Evolutionary conservation across 2,888 invertebrate species (phyloP).

Genomic region (Entomobrya multifasciata): DNA sequence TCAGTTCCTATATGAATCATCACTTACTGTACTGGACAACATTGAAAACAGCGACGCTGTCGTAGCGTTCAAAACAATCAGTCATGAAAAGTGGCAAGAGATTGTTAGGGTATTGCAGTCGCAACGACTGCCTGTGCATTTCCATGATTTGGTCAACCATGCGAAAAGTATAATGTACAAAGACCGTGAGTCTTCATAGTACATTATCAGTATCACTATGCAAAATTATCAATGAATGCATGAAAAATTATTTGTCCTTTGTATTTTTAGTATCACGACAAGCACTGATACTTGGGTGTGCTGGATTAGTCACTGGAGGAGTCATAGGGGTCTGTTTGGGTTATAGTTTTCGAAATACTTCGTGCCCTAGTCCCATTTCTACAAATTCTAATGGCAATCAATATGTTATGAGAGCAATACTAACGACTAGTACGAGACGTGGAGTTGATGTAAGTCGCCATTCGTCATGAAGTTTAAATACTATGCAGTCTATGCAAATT

Average conservation of each 20-base stretch:
- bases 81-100: conserved; percentile 67
- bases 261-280: conserved; percentile 75
- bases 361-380: conserved; percentile 76
- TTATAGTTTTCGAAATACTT: conserved; percentile 68
- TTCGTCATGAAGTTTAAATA: no score
- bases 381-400: conserved; percentile 74
- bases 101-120: conserved; percentile 66
- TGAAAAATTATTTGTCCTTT: background rate
- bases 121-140: conserved; percentile 67
- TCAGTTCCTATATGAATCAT: conserved; percentile 64
- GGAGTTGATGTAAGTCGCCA: conserved; percentile 81
- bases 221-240: background rate
- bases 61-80: conserved; percentile 44
- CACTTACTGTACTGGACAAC: conserved; percentile 64
- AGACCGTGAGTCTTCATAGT: conserved; percentile 65
- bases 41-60: conserved; percentile 69
- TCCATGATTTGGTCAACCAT: conserved; percentile 59
- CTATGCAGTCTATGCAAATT: no score
- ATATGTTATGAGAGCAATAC: conserved; percentile 82
- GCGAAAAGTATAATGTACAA: conserved; percentile 64
- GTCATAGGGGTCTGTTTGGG: conserved; percentile 81
- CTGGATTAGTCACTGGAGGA: conserved; percentile 81
- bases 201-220: no score
- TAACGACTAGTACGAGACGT: conserved; percentile 81
- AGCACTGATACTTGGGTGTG: conserved; percentile 81